These are phyloP conservation scores for Pegea sp. DNA, from an alignment of 23 tunicate genomes.

Conservation along the genomic window DNA sequence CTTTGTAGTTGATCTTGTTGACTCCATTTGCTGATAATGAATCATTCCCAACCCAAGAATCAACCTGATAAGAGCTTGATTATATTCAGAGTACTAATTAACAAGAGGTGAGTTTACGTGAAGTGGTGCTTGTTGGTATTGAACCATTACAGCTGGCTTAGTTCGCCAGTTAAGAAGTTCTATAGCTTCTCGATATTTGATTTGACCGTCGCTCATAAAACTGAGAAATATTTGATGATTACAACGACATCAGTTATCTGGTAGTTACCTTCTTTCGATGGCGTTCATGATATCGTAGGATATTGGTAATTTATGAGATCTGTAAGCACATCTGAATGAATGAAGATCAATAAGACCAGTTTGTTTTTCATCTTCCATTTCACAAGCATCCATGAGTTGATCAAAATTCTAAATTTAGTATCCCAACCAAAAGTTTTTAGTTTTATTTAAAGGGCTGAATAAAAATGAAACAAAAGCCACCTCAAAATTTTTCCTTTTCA, in stretches of 20 bases:
- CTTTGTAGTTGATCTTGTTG: too few species aligned
- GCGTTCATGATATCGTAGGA: neutral
- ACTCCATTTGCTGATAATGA: too few species aligned
- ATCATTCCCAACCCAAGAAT: too few species aligned
- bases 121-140: conserved; percentile 70
- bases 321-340: neutral
- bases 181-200: conserved; percentile 31
- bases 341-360: neutral
- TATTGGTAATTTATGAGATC: neutral
- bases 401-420: neutral
- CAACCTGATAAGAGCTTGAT: too few species aligned
- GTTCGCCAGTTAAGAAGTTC: conserved; percentile 53
- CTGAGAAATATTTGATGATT: conserved; percentile 8
- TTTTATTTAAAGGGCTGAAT: neutral
- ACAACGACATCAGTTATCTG: too few species aligned
- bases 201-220: conserved; percentile 12
- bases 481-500: conserved; percentile 71
- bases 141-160: conserved; percentile 65
- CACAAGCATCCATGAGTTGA: neutral
- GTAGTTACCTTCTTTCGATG: too few species aligned
- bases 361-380: neutral
- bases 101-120: too few species aligned
- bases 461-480: too few species aligned
- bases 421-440: too few species aligned
- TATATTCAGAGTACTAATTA: too few species aligned